phyloP scores from a whole-genome alignment of 2,888 invertebrate species.

The Rhorus exstirpatorius region DNA sequence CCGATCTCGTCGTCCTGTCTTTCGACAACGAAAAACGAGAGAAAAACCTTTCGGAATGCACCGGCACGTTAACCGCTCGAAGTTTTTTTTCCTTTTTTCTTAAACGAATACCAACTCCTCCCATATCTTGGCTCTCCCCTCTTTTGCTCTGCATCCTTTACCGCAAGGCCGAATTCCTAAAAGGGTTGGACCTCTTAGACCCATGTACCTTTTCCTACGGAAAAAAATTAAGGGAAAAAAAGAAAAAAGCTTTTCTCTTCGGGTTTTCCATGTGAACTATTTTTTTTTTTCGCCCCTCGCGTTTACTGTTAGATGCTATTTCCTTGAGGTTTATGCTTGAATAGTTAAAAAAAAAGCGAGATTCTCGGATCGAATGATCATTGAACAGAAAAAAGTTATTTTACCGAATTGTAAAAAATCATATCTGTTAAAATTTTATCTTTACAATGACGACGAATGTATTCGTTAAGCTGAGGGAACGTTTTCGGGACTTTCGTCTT shows the following conservation, averaged over 20 bases:
- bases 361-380: not conserved
- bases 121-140: slow-evolving; percentile 17
- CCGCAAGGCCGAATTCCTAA: slow-evolving; percentile 48
- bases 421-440: too few relatives aligned
- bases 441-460: not conserved
- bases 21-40: slow-evolving; percentile 57
- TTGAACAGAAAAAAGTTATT: too few relatives aligned
- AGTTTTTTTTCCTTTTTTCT: slow-evolving; percentile 54
- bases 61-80: slow-evolving; percentile 41
- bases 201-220: not conserved
- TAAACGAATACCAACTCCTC: slow-evolving; percentile 67
- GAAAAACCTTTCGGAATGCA: slow-evolving; percentile 61
- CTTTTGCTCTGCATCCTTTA: slow-evolving; percentile 18
- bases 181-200: slow-evolving; percentile 52
- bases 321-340: not conserved
- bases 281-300: not conserved
- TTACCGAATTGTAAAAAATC: too few relatives aligned
- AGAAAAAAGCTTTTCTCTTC: slow-evolving; percentile 12
- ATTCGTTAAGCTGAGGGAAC: too few relatives aligned
- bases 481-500: too few relatives aligned
- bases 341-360: not conserved
- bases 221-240: slow-evolving; percentile 26
- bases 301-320: not conserved
- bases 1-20: slow-evolving; percentile 10
- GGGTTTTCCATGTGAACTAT: slow-evolving; percentile 1